A percentile compares a stretch with the other conserved stretches of the same genome.
These are phyloP conservation scores for Embiotoca jacksoni DNA, from an alignment of 2,113 vertebrate genomes.

Conservation along the genomic window DNA sequence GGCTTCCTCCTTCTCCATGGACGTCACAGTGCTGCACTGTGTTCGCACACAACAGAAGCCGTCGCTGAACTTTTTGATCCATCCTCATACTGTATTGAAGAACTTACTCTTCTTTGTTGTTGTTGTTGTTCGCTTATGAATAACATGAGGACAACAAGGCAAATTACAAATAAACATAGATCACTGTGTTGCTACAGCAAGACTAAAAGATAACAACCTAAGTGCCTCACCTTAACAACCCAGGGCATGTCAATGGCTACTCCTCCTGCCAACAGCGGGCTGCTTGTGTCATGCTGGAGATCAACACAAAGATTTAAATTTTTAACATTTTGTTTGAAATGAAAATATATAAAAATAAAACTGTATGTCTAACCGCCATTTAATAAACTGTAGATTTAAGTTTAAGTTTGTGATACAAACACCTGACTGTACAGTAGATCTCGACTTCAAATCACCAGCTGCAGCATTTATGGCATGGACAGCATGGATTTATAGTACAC, in stretches of 20 bases:
- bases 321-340: not conserved
- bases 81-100: no score
- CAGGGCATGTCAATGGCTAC: conserved; percentile 87
- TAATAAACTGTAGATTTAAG: not conserved
- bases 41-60: no score
- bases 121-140: no score
- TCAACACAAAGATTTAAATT: not conserved
- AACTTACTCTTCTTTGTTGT: not conserved
- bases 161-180: not conserved
- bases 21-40: no score
- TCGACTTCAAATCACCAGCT: not conserved
- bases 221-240: conserved; percentile 91
- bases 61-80: no score
- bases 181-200: not conserved
- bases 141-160: not conserved
- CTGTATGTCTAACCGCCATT: not conserved
- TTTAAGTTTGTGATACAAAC: not conserved
- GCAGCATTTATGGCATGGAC: conserved; percentile 2
- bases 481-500: not conserved
- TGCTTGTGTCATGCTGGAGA: conserved; percentile 89
- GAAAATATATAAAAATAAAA: not conserved
- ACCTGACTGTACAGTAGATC: not conserved
- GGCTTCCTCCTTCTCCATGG: no score
- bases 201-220: not conserved
- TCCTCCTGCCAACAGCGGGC: conserved; percentile 88